Evolutionary conservation across 2,797 vertebrate genomes (phyloP).

Genomic region (Champsocephalus gunnari): DNA sequence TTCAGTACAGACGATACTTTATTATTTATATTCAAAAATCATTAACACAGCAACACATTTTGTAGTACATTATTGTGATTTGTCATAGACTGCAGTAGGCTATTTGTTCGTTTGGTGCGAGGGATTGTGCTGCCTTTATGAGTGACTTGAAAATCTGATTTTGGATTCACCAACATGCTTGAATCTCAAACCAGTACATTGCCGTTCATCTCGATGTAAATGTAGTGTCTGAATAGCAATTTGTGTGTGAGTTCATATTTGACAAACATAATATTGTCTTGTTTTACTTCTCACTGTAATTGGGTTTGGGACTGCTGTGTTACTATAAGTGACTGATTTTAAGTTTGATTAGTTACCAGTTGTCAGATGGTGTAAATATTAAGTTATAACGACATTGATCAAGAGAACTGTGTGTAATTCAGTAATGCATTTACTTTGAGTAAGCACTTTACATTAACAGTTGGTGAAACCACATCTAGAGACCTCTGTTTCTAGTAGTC

Average conservation of each 20-base stretch:
- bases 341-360: background rate
- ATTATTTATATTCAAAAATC: no score
- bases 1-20: no score
- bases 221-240: no score
- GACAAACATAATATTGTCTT: no score
- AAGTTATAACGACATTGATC: background rate
- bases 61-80: background rate
- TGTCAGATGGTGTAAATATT: background rate
- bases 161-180: background rate
- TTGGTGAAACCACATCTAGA: background rate
- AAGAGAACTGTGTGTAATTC: background rate
- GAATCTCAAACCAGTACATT: no score
- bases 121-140: background rate
- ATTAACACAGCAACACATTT: no score
- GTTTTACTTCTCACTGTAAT: no score
- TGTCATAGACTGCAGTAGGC: background rate
- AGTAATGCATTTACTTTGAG: background rate
- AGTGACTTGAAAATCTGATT: background rate
- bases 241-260: no score
- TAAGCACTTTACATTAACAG: conserved; percentile 1
- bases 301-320: no score
- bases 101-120: background rate
- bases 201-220: no score
- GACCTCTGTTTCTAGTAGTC: background rate
- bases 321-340: background rate